Evolutionary conservation across 1,140 invertebrate genomes (phyloP), one percentile per base, ranked within the genome.

Genomic region (Monomorium pharaonis): DNA sequence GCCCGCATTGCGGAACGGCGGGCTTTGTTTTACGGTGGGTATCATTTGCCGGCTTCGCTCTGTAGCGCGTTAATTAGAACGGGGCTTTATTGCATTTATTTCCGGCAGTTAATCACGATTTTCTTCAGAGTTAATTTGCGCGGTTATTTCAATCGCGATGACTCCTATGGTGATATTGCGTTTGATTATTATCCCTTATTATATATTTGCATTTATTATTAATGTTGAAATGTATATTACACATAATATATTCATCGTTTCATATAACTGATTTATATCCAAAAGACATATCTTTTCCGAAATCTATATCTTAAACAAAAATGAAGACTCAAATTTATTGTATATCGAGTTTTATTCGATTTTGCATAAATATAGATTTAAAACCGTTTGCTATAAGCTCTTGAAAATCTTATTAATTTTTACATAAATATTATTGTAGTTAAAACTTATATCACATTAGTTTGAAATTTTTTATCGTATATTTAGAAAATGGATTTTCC

Each of bases 1-100:
- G 30, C 33, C 42, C 42, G 72, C 72, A 56, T 77, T 84, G 81
- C 81, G 56, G 74, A 84, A 84, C 44, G 56, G 18, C 33, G 30
- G 37, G 33, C 30, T 76, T 21, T 24, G 47, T 54, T n/a, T n/a
- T 51, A 54, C 83, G 42, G 58, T 63, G 21, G 33, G 42, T 65
- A 67, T 69, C 81, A 21, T 42, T 76, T 63, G 24, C 44, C 44
- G 70, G 21, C 42, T 76, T 49, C 21, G 42, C 42, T 47, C n/a
- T 10, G n/a, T 49, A 76, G 42, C 65, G 7, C 51, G 51, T 37
- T 83, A 74, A 83, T 83, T 83, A 33, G 37, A 72, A 72, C n/a
- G 67, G 30, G 30, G 2, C 24, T 27, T 74, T 72, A 24, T 58
- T 33, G 24, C 51, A 24, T 72, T 83, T 83, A 47, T 56, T 58